These are phyloP conservation scores for Tenthredo distinguenda DNA, from an alignment of 2,888 invertebrate species.

Conservation along the genomic window DNA sequence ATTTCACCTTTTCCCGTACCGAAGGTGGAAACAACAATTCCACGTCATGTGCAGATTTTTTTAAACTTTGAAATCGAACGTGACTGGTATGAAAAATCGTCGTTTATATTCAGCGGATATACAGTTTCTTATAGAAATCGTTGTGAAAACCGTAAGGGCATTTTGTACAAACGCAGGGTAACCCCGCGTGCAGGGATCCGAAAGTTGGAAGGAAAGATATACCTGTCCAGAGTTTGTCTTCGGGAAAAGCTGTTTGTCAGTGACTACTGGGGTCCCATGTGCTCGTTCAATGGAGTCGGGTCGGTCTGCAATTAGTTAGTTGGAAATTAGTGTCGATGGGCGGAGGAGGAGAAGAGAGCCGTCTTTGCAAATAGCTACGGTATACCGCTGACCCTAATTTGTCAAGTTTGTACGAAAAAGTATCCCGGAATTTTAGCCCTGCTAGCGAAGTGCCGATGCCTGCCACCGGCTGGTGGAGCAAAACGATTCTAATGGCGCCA, in stretches of 20 bases:
- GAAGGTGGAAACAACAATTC: background rate
- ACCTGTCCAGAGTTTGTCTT: conserved; percentile 8
- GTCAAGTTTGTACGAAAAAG: conserved; percentile 35
- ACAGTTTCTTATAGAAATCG: background rate
- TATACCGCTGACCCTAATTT: conserved; percentile 35
- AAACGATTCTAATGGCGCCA: background rate
- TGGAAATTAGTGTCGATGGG: conserved; percentile 34
- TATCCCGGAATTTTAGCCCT: background rate
- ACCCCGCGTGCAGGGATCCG: background rate
- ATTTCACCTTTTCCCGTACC: background rate
- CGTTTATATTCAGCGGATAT: background rate
- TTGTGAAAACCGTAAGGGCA: background rate
- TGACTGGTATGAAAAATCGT: background rate
- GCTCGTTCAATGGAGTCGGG: conserved; percentile 11
- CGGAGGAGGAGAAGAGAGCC: background rate
- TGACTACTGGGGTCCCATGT: conserved; percentile 14
- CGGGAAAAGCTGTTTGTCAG: conserved; percentile 32
- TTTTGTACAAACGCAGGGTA: background rate
- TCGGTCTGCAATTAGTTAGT: conserved; percentile 31
- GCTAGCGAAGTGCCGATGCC: background rate
- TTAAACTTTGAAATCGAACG: background rate
- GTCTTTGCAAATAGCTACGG: conserved; percentile 28
- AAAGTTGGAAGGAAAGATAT: background rate
- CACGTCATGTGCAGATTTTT: background rate
- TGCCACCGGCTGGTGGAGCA: background rate